Base-by-base conservation (phyloP, 2,888 invertebrate genomes). In the Carpatolechia fugitivella region DNA sequence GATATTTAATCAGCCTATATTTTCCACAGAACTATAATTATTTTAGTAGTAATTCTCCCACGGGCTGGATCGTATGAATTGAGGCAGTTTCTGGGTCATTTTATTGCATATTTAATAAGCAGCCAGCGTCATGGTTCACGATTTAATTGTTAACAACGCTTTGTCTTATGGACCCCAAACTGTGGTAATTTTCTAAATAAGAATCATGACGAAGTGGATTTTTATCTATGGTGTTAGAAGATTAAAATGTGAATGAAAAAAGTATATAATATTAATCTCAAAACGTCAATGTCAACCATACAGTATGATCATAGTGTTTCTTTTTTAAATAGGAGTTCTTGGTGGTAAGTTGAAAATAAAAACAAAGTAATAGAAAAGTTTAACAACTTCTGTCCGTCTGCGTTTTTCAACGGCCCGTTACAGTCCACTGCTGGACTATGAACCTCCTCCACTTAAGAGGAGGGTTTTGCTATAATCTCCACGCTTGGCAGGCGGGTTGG, bases 81-180 rank as follows among this genome's bases (percentile, higher is more conserved):
- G 31, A n/a, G 3, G 31, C 14, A n/a, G 54, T 63, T 68, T 70
- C 62, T 73, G 68, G 74, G 68, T 74, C 70, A 74, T 66, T 78
- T 75, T 70, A 73, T 73, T 72, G 70, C 71, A 70, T 67, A 74
- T 73, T 68, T 74, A 76, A 75, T 74, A 74, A 72, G 68, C 57
- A 60, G 58, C n/a, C n/a, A n/a, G 61, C 64, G 72, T 74, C 72
- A 71, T 60, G 73, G 72, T 69, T 63, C 60, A 65, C 58, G 69
- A 60, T 67, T 65, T 68, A 65, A 73, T 75, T 73, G 65, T 70
- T 69, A 61, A 54, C 60, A 55, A 62, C 59, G 53, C 54, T 58
- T 48, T 52, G 52, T 50, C 44, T 33, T 33, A 40, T n/a, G 46
- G 33, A 48, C 48, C 33, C 18, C 13, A 18, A 31, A 30, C 8